Conservation (phyloP, 2,888 invertebrate species). For the Microchrysa polita region DNA sequence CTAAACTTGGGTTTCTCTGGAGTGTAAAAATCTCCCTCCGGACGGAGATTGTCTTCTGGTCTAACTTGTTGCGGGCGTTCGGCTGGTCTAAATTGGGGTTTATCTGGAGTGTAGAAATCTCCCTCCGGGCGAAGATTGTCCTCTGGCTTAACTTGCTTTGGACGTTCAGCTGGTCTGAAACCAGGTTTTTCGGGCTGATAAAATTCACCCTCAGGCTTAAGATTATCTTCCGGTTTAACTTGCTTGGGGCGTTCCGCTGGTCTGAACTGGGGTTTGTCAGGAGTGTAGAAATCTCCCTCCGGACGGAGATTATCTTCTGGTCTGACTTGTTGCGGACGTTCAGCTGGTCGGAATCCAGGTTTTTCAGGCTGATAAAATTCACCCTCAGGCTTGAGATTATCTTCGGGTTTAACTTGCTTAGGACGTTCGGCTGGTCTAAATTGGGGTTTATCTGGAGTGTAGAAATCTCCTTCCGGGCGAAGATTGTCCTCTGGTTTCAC, state of each 20-base stretch:
- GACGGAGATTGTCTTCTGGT: conserved; percentile 62
- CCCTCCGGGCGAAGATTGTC: conserved; percentile 66
- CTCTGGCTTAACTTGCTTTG: too few relatives aligned
- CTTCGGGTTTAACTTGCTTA: too few relatives aligned
- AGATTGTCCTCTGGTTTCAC: too few relatives aligned
- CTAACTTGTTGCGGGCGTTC: conserved; percentile 67
- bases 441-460: conserved; percentile 61
- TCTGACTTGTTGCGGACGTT: too few relatives aligned
- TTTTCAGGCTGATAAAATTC: too few relatives aligned
- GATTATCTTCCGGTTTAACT: too few relatives aligned
- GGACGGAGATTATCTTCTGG: too few relatives aligned
- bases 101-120: conserved; percentile 59
- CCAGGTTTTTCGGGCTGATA: conserved; percentile 60
- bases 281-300: conserved; percentile 68
- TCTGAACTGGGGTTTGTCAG: conserved; percentile 62
- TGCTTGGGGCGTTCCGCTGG: too few relatives aligned
- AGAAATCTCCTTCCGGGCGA: conserved; percentile 67
- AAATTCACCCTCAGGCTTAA: too few relatives aligned
- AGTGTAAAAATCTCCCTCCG: conserved; percentile 65
- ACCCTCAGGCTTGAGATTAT: too few relatives aligned
- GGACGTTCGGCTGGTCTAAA: too few relatives aligned
- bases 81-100: conserved; percentile 61
- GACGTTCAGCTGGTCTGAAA: conserved; percentile 62
- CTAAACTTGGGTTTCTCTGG: conserved; percentile 60
- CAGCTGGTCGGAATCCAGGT: too few relatives aligned